phyloP scores from a whole-genome alignment of 2,888 invertebrate genomes.

The Thyatira batis region DNA sequence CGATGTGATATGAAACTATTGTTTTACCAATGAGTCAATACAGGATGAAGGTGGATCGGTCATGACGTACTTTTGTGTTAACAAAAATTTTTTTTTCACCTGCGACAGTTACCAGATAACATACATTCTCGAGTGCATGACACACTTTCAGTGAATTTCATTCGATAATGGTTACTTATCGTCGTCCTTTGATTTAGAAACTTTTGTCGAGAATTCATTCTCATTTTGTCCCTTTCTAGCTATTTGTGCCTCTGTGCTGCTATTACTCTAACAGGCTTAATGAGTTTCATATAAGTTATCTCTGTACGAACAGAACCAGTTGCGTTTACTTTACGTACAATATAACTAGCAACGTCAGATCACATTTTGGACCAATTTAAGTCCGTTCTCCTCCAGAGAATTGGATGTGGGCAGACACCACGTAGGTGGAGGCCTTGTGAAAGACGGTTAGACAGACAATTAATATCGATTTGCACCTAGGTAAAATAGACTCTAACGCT shows the following conservation, averaged over 20 bases:
- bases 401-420: conserved; percentile 76
- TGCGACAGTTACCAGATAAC: conserved; percentile 40
- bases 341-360: conserved; percentile 19
- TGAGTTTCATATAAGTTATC: conserved; percentile 24
- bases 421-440: conserved; percentile 77
- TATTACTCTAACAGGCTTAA: conserved; percentile 25
- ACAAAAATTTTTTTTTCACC: conserved; percentile 36
- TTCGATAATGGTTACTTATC: conserved; percentile 44
- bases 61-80: conserved; percentile 15
- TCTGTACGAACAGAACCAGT: conserved; percentile 20
- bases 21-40: conserved; percentile 15
- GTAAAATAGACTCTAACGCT: conserved; percentile 55
- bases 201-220: conserved; percentile 15
- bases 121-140: conserved; percentile 43
- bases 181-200: conserved; percentile 33
- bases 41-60: conserved; percentile 13
- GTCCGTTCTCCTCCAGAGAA: conserved; percentile 53
- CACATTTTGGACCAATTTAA: conserved; percentile 65
- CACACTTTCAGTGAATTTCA: conserved; percentile 59
- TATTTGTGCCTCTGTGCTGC: too few species aligned
- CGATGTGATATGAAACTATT: conserved; percentile 4
- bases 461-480: conserved; percentile 33
- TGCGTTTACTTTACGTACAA: conserved; percentile 9
- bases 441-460: conserved; percentile 67
- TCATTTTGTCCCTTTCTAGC: conserved; percentile 13